A percentile compares a stretch with the other conserved stretches of the same genome.
phyloP scores from a whole-genome alignment of 2,888 invertebrate genomes.

The Bombyx huttoni region DNA sequence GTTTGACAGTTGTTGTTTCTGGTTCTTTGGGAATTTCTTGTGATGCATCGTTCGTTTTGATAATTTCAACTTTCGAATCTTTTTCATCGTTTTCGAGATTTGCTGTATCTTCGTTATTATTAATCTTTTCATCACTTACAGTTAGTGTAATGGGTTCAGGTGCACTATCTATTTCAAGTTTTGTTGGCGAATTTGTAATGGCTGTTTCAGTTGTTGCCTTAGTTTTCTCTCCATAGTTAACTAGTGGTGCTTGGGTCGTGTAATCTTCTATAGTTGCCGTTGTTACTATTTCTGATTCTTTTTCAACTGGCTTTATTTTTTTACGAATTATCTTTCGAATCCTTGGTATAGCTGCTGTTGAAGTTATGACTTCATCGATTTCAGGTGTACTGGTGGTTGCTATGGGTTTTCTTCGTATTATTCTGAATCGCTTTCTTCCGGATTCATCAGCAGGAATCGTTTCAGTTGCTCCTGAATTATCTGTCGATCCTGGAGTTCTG shows the following conservation, averaged over 20 bases:
- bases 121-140: conserved; percentile 18
- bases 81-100: background rate
- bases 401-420: conserved; percentile 47
- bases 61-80: background rate
- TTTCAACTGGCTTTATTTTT: conserved; percentile 36
- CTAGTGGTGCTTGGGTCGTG: conserved; percentile 23
- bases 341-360: conserved; percentile 25
- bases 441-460: conserved; percentile 32
- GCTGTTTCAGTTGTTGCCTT: conserved; percentile 11
- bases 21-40: background rate
- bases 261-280: conserved; percentile 20
- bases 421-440: conserved; percentile 44
- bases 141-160: conserved; percentile 15
- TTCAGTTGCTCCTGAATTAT: conserved; percentile 28
- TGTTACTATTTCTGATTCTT: conserved; percentile 35
- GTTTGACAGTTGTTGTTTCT: conserved; percentile 7
- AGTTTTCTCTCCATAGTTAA: conserved; percentile 54
- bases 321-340: conserved; percentile 56
- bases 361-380: conserved; percentile 16
- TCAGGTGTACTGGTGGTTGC: conserved; percentile 24
- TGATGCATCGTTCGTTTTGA: background rate
- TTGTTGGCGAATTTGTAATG: conserved; percentile 5
- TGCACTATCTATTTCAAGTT: conserved; percentile 16
- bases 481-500: conserved; percentile 21
- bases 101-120: conserved; percentile 4